These are phyloP conservation scores for Urechis unicinctus DNA, from an alignment of 2,888 invertebrate genomes.

Conservation along the genomic window DNA sequence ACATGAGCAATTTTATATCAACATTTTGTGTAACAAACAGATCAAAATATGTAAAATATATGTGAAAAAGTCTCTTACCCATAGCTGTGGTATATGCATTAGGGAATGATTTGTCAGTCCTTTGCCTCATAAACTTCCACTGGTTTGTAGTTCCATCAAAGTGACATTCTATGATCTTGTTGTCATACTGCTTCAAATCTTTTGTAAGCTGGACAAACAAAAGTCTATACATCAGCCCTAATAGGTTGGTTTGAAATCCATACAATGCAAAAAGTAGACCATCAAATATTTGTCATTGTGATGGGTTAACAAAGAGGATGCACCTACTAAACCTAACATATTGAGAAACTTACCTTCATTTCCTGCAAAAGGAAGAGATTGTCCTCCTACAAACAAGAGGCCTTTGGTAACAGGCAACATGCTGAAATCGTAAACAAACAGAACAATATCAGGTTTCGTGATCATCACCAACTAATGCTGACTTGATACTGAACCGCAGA, in stretches of 20 bases:
- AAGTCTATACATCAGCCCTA: no score
- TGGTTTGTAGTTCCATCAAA: constrained; percentile 59
- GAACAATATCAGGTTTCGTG: constrained; percentile 58
- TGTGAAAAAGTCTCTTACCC: constrained; percentile 53
- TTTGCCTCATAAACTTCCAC: constrained; percentile 92
- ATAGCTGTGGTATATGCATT: constrained; percentile 80
- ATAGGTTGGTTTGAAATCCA: no score
- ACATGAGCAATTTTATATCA: background rate
- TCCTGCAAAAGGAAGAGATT: constrained; percentile 15
- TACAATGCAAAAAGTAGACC: no score
- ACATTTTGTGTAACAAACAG: background rate
- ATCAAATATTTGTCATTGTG: no score
- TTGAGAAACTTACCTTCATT: constrained; percentile 60
- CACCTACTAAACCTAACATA: no score
- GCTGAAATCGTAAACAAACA: constrained; percentile 55
- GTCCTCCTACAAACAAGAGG: constrained; percentile 67
- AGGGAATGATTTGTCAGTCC: constrained; percentile 94
- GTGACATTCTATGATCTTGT: constrained; percentile 94
- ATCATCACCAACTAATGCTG: no score
- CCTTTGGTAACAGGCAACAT: constrained; percentile 55
- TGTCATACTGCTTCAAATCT: constrained; percentile 59
- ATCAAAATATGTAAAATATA: background rate
- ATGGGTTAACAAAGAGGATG: no score
- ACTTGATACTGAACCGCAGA: no score
- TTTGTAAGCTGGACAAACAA: constrained; percentile 58